Evolutionary conservation across 2,797 vertebrate species (phyloP).

Genomic region (Tamandua tetradactyla): DNA sequence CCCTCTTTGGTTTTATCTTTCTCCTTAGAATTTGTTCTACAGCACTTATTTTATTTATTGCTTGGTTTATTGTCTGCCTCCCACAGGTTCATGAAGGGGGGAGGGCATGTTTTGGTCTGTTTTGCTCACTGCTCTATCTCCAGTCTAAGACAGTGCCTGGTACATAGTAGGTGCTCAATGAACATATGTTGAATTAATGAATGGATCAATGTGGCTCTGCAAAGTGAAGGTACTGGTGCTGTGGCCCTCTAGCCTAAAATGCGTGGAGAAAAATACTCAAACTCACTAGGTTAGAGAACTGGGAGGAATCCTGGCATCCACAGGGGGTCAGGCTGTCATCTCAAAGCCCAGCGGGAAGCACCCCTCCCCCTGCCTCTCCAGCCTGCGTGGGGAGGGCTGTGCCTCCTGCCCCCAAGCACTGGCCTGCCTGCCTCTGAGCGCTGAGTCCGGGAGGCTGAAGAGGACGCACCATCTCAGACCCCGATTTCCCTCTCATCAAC

Average conservation of each 20-base stretch:
- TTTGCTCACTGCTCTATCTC: accelerated
- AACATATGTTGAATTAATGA: background rate
- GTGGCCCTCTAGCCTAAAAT: no score
- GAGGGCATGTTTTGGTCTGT: background rate
- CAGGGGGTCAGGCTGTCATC: background rate
- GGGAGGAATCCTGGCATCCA: accelerated
- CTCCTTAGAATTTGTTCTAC: background rate
- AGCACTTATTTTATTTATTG: background rate
- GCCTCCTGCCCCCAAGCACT: accelerated
- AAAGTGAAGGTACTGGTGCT: background rate
- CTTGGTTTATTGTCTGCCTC: no score
- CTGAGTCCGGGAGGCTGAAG: background rate
- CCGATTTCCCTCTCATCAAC: background rate
- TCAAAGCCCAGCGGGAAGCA: background rate
- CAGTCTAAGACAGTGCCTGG: background rate
- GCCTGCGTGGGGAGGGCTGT: no score
- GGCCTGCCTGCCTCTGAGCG: no score
- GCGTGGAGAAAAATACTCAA: accelerated
- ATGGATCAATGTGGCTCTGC: background rate
- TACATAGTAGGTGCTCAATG: background rate
- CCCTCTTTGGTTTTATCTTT: background rate
- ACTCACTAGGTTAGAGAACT: background rate
- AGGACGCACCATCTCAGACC: background rate
- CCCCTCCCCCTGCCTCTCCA: accelerated
- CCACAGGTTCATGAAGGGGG: accelerated